Conservation (phyloP, 2,797 vertebrate species). For the Hozukius guyotensis region DNA sequence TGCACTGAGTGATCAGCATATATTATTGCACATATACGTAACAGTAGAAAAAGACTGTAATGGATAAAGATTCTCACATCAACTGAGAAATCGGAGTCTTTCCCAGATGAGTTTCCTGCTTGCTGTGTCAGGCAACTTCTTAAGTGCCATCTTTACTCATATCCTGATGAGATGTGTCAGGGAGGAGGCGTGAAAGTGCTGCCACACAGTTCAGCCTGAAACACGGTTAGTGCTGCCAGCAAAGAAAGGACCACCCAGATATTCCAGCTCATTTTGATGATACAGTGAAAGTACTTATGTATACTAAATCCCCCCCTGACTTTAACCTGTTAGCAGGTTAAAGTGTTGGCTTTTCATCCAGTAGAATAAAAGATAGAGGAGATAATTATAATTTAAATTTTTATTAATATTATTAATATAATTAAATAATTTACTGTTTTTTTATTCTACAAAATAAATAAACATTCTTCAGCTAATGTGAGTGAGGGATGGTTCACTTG, state of each 20-base stretch:
- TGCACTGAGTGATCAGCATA: no score
- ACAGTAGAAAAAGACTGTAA: no score
- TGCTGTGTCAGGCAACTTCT: neutral
- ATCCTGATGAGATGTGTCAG: constrained; percentile 25
- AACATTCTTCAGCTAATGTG: neutral
- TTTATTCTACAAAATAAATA: neutral
- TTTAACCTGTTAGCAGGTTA: neutral
- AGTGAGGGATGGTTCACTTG: neutral
- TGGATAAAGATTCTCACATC: no score
- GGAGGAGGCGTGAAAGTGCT: constrained; percentile 22
- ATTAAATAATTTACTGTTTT: no score
- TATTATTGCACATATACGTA: no score
- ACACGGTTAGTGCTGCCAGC: neutral
- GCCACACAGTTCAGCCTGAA: constrained; percentile 25
- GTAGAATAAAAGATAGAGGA: neutral
- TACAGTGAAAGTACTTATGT: neutral
- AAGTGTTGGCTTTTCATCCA: neutral
- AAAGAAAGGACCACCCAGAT: neutral
- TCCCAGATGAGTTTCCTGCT: neutral
- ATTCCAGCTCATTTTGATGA: constrained; percentile 1
- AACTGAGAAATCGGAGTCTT: neutral
- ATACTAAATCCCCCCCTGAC: neutral
- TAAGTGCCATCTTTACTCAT: constrained; percentile 26
- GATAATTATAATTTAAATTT: neutral
- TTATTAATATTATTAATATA: no score